Evolutionary conservation across 2,888 invertebrate genomes (phyloP).

Genomic region (Acanthosepion lycidas): DNA sequence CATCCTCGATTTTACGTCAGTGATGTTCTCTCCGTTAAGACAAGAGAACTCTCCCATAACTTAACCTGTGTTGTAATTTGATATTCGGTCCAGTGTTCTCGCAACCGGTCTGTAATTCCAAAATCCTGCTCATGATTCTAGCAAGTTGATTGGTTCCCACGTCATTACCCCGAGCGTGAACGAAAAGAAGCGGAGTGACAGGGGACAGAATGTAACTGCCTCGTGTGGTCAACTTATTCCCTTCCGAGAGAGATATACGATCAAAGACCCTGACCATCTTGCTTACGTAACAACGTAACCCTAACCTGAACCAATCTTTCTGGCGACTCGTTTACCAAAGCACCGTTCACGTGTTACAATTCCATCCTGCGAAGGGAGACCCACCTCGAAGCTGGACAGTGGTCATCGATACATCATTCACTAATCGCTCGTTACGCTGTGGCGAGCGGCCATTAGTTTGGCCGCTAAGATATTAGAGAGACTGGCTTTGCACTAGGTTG

Average conservation of each 20-base stretch:
- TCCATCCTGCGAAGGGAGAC: background rate
- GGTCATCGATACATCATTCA: background rate
- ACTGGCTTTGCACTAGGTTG: background rate
- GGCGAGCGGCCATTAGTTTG: background rate
- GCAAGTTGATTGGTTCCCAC: background rate
- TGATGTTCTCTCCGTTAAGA: background rate
- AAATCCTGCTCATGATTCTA: background rate
- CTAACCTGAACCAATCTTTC: background rate
- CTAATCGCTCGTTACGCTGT: slow-evolving; percentile 1
- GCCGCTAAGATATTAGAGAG: background rate
- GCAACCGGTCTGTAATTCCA: background rate
- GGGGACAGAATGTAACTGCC: background rate
- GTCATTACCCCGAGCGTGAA: background rate
- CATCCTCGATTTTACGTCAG: too few species aligned
- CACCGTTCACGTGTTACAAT: background rate
- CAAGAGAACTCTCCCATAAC: background rate
- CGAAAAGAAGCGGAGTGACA: background rate
- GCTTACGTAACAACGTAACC: background rate
- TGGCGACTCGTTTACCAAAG: background rate
- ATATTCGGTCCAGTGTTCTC: background rate
- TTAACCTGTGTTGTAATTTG: background rate
- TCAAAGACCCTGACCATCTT: background rate
- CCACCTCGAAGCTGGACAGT: background rate
- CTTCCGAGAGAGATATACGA: background rate
- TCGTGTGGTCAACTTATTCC: background rate